Conservation (phyloP, 2,888 invertebrate genomes). For the Oxycera nigricornis region DNA sequence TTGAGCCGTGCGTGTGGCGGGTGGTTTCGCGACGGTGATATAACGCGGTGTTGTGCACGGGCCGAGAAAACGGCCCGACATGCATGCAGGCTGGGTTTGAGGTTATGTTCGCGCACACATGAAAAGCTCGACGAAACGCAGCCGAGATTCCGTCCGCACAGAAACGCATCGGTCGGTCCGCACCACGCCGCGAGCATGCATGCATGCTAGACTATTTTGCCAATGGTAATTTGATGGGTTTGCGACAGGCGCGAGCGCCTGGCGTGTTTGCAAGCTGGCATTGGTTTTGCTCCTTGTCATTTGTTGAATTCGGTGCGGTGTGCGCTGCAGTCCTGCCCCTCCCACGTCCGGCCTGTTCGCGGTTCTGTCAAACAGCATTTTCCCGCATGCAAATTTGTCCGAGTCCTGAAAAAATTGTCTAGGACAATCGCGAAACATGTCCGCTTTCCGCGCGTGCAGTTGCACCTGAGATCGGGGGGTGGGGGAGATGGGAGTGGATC, state of each 20-base stretch:
- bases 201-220: neutral
- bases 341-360: neutral
- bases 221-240: conserved; percentile 4
- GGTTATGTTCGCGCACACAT: conserved; percentile 25
- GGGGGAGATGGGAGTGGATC: no score
- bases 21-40: neutral
- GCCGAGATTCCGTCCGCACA: neutral
- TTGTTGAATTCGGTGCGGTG: neutral
- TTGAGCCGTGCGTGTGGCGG: neutral
- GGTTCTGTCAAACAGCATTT: neutral
- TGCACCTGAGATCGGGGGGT: no score
- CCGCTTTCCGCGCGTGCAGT: no score
- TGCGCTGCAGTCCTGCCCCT: neutral
- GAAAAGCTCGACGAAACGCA: neutral
- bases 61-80: neutral
- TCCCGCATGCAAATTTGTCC: neutral
- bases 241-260: neutral
- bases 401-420: no score
- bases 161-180: neutral
- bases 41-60: neutral
- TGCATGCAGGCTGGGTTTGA: neutral
- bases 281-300: neutral
- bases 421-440: no score
- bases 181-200: neutral
- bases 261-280: neutral